Evolutionary conservation across 2,113 vertebrate species (phyloP).

Genomic region (Haplochromis burtoni): DNA sequence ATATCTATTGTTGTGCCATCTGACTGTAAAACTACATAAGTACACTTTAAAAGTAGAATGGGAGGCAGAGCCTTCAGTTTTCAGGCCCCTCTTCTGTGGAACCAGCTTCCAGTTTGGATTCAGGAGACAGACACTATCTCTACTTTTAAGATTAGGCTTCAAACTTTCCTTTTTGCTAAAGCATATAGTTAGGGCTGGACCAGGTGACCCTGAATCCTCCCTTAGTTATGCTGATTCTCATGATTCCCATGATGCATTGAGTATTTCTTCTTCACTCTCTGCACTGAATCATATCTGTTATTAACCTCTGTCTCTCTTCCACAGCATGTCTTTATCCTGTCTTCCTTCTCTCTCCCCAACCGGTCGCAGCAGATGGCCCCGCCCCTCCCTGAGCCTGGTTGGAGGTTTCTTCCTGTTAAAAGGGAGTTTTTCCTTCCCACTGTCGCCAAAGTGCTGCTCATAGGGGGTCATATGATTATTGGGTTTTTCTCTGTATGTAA

Average conservation of each 20-base stretch:
- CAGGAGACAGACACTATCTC: background rate
- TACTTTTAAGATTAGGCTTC: fast-evolving
- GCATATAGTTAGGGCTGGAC: no score
- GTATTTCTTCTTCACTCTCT: background rate
- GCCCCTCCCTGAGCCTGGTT: background rate
- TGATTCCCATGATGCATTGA: no score
- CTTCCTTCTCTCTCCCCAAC: fast-evolving
- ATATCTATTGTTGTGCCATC: background rate
- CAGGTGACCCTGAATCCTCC: no score
- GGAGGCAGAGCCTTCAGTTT: background rate
- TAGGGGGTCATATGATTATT: fast-evolving
- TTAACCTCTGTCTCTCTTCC: fast-evolving
- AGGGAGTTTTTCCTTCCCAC: background rate
- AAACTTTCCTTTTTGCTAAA: background rate
- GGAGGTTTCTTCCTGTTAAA: background rate
- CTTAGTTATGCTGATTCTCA: no score
- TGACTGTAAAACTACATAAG: background rate
- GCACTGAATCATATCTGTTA: fast-evolving
- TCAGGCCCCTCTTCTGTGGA: background rate
- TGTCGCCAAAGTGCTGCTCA: background rate
- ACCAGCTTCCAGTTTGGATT: background rate
- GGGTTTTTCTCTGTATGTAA: background rate
- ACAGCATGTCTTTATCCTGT: background rate
- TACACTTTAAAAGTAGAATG: background rate
- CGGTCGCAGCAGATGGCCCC: fast-evolving